phyloP scores from a whole-genome alignment of 2,113 vertebrate species.

The Salvelinus namaycush region DNA sequence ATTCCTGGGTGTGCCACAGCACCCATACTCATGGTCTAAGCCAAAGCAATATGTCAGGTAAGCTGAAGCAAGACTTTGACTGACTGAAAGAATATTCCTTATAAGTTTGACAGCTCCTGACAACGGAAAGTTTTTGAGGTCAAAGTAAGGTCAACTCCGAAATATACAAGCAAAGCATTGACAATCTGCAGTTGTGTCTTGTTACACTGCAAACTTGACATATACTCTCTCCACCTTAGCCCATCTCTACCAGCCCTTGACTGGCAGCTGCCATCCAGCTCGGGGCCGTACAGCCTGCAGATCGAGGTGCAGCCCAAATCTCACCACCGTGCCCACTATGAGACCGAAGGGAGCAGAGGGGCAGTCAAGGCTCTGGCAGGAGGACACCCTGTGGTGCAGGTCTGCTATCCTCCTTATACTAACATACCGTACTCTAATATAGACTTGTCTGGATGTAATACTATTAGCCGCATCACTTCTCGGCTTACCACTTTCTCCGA shows the following conservation, averaged over 20 bases:
- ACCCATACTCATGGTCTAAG: constrained; percentile 89
- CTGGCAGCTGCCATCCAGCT: constrained; percentile 95
- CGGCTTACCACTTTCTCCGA: constrained; percentile 21
- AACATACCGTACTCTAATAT: constrained; percentile 40
- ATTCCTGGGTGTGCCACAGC: constrained; percentile 90
- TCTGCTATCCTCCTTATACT: constrained; percentile 42
- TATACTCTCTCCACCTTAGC: constrained; percentile 66
- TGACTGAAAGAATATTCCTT: background rate
- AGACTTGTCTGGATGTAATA: constrained; percentile 14
- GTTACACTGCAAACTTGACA: background rate
- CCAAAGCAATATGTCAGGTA: constrained; percentile 93
- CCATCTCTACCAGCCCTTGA: constrained; percentile 93
- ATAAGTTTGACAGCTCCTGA: background rate
- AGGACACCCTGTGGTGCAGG: constrained; percentile 86
- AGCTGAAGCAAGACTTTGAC: constrained; percentile 28
- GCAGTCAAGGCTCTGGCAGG: constrained; percentile 93
- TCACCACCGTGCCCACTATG: constrained; percentile 96
- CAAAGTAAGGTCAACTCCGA: background rate
- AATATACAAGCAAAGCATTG: background rate
- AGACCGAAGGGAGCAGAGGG: constrained; percentile 96
- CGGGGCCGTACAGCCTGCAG: constrained; percentile 90
- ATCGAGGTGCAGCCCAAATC: constrained; percentile 97
- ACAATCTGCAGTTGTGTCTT: background rate
- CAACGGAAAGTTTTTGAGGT: too few species aligned
- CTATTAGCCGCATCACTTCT: constrained; percentile 31